phyloP scores from a whole-genome alignment of 2,888 invertebrate species.

The Sepioteuthis lessoniana region DNA sequence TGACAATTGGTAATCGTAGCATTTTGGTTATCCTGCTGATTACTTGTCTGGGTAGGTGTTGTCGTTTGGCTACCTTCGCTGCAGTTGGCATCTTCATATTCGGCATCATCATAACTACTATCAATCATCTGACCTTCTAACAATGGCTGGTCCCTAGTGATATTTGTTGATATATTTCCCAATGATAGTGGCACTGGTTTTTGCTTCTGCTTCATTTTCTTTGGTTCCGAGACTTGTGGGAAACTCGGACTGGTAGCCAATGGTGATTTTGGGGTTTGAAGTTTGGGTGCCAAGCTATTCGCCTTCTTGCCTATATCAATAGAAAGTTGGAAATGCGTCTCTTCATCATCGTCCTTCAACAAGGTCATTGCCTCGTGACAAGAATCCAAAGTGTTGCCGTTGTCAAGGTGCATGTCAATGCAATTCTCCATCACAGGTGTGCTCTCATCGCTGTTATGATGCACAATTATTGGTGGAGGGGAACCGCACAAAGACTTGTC shows the following conservation, averaged over 20 bases:
- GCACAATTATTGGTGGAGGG: conserved; percentile 21
- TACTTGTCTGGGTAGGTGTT: neutral
- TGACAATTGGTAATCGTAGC: neutral
- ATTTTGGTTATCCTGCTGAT: neutral
- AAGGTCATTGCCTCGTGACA: neutral
- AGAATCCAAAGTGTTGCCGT: neutral
- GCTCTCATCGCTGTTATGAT: neutral
- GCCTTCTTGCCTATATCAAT: conserved; percentile 54
- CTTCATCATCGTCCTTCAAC: conserved; percentile 53
- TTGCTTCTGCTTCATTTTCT: conserved; percentile 23
- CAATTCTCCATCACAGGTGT: conserved; percentile 12
- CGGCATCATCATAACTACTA: neutral
- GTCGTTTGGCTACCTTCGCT: neutral
- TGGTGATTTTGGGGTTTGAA: neutral
- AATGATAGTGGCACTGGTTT: conserved; percentile 1
- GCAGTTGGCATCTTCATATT: conserved; percentile 24
- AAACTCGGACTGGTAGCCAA: neutral
- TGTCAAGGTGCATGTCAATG: conserved; percentile 4
- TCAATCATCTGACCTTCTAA: neutral
- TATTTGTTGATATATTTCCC: neutral
- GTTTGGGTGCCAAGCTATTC: neutral
- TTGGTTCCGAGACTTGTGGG: neutral
- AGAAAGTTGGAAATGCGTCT: conserved; percentile 63
- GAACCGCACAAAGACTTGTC: conserved; percentile 61
- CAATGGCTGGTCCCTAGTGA: neutral